Conservation (phyloP, 2,113 vertebrate genomes). For the Dipodomys merriami region DNA sequence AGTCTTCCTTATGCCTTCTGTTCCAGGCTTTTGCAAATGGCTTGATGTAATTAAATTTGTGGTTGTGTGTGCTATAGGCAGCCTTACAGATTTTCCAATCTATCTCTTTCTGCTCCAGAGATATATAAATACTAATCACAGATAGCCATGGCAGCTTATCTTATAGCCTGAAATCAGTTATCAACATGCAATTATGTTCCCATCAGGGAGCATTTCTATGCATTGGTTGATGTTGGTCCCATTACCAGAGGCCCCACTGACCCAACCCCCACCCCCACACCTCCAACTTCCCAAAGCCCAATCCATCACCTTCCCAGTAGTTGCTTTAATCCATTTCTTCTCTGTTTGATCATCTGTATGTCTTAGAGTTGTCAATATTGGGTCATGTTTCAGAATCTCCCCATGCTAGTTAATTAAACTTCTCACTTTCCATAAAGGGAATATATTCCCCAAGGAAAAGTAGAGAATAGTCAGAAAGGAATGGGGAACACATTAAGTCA, state of each 20-base stretch:
- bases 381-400: conserved; percentile 62
- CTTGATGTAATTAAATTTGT: not conserved
- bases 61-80: too few species aligned
- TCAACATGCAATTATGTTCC: not conserved
- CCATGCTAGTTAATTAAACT: conserved; percentile 50
- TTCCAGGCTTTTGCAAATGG: not conserved
- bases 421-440: not conserved
- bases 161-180: not conserved
- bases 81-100: not conserved
- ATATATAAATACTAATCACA: not conserved
- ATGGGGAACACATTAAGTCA: not conserved
- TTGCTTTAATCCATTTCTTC: conserved; percentile 18
- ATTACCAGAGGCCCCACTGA: not conserved
- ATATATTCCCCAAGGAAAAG: not conserved
- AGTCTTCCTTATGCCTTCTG: not conserved
- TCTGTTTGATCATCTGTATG: conserved; percentile 20
- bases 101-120: not conserved
- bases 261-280: not conserved
- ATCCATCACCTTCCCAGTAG: conserved; percentile 55
- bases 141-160: not conserved
- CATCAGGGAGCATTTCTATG: not conserved
- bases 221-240: not conserved
- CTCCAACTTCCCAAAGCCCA: conserved; percentile 25
- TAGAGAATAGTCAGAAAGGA: not conserved
- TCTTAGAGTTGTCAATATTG: conserved; percentile 53